Percentiles rank a stretch among this genome's conserved stretches.
phyloP scores from a whole-genome alignment of 2,797 vertebrate species.

The Taeniopygia guttata region DNA sequence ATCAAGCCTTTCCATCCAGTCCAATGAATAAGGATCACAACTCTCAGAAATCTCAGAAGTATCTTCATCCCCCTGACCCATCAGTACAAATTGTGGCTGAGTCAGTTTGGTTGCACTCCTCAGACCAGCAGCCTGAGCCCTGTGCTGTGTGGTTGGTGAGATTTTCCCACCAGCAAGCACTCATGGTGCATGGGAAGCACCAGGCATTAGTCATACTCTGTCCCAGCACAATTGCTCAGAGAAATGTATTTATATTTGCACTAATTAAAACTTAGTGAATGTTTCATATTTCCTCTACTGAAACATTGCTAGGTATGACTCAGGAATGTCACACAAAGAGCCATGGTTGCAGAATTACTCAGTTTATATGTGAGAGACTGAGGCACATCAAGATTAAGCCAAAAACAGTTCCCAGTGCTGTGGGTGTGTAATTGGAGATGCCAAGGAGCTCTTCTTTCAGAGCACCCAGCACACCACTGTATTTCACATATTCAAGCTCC shows the following conservation, averaged over 20 bases:
- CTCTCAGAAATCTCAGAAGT: not conserved
- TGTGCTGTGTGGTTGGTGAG: not conserved
- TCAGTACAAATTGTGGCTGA: not conserved
- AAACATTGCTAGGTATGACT: not conserved
- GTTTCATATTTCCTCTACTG: not conserved
- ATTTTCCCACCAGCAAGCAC: not conserved
- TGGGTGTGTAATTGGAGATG: not conserved
- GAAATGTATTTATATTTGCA: not conserved
- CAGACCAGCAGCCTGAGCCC: not conserved
- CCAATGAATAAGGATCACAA: not conserved
- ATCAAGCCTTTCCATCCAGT: not conserved
- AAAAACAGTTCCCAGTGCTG: not conserved
- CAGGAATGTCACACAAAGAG: not conserved
- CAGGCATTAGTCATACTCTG: not conserved
- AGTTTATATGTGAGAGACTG: not conserved
- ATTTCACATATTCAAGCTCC: not conserved
- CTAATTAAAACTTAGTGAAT: not conserved
- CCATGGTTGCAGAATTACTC: not conserved
- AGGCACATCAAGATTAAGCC: not conserved
- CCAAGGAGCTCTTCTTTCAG: not conserved
- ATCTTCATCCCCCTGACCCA: not conserved
- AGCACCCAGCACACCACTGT: not conserved
- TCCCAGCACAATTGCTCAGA: not conserved
- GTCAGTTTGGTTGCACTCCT: rapidly evolving
- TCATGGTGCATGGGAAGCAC: rapidly evolving